A percentile compares a stretch with the other conserved stretches of the same genome.
Conservation (phyloP, 2,113 vertebrate genomes). For the Sinocyclocheilus grahami region DNA sequence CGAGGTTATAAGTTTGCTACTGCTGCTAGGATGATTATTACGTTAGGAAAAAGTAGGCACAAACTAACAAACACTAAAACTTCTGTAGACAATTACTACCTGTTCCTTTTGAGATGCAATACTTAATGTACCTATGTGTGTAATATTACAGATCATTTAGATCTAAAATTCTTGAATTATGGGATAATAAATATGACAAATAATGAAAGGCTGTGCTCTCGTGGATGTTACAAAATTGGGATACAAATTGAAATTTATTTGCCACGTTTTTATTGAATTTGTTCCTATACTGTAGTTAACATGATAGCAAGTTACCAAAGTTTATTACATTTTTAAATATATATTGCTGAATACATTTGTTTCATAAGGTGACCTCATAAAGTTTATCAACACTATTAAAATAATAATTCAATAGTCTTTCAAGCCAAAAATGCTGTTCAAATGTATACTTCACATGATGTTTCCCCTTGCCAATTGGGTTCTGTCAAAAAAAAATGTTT, state of each 20-base stretch:
- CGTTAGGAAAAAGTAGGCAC: conserved; percentile 37
- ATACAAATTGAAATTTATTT: background rate
- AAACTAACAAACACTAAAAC: conserved; percentile 49
- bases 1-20: conserved; percentile 48
- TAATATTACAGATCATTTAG: conserved; percentile 42
- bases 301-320: background rate
- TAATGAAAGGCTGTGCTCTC: conserved; percentile 22
- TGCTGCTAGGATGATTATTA: conserved; percentile 44
- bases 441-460: background rate
- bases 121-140: conserved; percentile 61
- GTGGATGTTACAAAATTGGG: background rate
- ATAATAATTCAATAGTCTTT: background rate
- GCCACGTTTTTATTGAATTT: background rate
- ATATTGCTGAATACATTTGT: background rate
- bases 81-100: conserved; percentile 29
- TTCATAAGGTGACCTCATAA: background rate
- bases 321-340: background rate
- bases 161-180: conserved; percentile 54
- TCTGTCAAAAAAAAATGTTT: background rate
- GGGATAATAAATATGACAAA: conserved; percentile 18
- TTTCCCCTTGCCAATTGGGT: background rate
- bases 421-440: background rate
- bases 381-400: background rate
- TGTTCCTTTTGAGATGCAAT: conserved; percentile 44
- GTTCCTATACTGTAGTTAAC: background rate